These are phyloP conservation scores for Anisognathus igniventris DNA, from an alignment of 2,797 vertebrate species.

Conservation along the genomic window DNA sequence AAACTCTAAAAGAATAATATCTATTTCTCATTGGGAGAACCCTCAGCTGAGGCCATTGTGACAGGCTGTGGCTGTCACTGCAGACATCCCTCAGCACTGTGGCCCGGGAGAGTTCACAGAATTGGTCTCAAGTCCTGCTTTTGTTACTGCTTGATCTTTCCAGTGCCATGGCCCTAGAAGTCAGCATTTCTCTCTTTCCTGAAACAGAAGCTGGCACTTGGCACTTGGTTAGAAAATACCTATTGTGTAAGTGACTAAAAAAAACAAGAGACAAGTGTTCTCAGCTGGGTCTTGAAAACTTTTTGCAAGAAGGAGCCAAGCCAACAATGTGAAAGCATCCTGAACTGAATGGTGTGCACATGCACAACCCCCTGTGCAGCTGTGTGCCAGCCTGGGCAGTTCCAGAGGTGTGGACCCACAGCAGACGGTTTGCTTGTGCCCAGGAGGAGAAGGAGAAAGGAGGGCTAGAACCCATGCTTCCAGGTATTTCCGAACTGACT, in stretches of 20 bases:
- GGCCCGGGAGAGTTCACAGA: not conserved
- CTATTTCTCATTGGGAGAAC: not conserved
- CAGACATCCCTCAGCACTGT: accelerated
- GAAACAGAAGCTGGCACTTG: not conserved
- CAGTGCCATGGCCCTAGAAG: not conserved
- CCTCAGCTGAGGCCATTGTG: not conserved
- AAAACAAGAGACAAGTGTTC: not conserved
- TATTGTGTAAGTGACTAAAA: not conserved
- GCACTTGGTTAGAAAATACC: not conserved
- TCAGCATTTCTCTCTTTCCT: not conserved
- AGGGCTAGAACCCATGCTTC: not conserved
- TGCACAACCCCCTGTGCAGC: not conserved
- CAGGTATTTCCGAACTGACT: not conserved
- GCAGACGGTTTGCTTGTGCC: not conserved
- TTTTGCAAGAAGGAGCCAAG: not conserved
- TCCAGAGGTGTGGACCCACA: not conserved
- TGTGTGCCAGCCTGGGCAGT: not conserved
- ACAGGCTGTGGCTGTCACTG: accelerated
- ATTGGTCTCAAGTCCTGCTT: not conserved
- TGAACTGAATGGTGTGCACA: accelerated
- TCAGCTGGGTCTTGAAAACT: not conserved
- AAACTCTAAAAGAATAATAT: not conserved
- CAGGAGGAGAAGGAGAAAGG: not conserved
- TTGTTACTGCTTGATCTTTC: not conserved
- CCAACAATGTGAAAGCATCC: accelerated